Evolutionary conservation across 2,888 invertebrate species (phyloP), one percentile per base, ranked within the genome.

Genomic region (Sinodicranocentrus sp.): DNA sequence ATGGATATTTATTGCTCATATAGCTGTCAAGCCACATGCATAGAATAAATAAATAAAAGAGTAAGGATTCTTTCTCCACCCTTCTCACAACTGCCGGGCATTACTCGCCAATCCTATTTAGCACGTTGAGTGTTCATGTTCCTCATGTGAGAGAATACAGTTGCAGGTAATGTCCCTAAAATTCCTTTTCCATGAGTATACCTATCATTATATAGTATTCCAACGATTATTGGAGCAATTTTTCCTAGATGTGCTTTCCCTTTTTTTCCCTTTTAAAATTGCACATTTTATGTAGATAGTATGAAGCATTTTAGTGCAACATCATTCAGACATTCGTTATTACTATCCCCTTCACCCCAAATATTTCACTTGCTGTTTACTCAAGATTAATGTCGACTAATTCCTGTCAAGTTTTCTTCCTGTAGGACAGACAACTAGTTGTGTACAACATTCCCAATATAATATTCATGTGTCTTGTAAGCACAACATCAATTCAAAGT

Each of bases 381-480:
- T 79, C 39, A 71, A 79, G 79, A 79, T 79, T 79, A 79, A 79
- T 79, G 79, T 26, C 54, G 8, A 57, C 78, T 79, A 79, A 79
- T 79, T 71, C 79, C 70, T 79, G 70, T 79, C 79, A 79, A 63
- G 63, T 54, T 33, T 57, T 70, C 33, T 59, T 63, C 28, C 48
- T 61, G 15, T 28, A 61, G 21, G 17, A 61, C 26, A 21, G 21
- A 54, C 54, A 54, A n/a, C 5, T 54, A 54, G 54, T 33, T 6
- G 33, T 33, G 33, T 10, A 33, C 33, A 33, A 33, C 33, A 33
- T 33, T 33, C 10, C 10, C 10, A 33, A 33, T 33, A 33, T 33
- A 33, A 10, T 33, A 33, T 33, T n/a, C n/a, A 33, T 33, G 10
- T 33, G 33, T 10, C 33, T 33, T 33, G 5, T 33, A 33, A 33